Conservation (phyloP, 2,888 invertebrate genomes). For the Eilema sororculum region DNA sequence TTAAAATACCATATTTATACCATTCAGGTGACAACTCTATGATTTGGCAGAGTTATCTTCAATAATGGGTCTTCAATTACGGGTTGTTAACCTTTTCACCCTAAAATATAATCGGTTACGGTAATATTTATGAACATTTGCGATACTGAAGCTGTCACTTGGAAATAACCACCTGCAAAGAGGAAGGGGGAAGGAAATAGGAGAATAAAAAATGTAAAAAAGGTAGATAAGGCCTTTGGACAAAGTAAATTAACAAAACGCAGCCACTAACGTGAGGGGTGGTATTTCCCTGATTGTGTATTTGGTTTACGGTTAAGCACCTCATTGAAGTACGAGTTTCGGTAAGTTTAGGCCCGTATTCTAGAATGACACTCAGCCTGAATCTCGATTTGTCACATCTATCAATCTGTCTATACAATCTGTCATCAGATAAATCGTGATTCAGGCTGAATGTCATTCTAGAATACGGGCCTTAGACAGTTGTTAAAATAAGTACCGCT, state of each 20-base stretch:
- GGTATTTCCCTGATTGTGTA: not conserved
- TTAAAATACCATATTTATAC: not conserved
- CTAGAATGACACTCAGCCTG: too few species aligned
- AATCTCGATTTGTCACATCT: too few species aligned
- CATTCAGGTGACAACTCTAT: not conserved
- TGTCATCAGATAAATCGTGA: too few species aligned
- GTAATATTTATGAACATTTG: not conserved
- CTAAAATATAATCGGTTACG: not conserved
- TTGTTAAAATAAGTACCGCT: too few species aligned
- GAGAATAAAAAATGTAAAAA: not conserved
- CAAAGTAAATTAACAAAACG: not conserved
- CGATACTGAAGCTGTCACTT: not conserved
- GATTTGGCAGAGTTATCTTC: not conserved
- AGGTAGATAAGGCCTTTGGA: not conserved
- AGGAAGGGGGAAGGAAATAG: not conserved
- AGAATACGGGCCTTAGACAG: too few species aligned
- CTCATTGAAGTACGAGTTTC: too few species aligned
- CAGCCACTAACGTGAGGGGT: not conserved
- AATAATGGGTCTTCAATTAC: not conserved
- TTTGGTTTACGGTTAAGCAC: not conserved
- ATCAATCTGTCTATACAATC: too few species aligned
- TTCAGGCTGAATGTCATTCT: too few species aligned
- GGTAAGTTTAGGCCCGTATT: too few species aligned
- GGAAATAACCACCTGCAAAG: not conserved
- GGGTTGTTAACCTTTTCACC: not conserved